Percentiles rank a stretch among this genome's conserved stretches.
Conservation (phyloP, 2,113 vertebrate species). For the Nyctibius bracteatus region DNA sequence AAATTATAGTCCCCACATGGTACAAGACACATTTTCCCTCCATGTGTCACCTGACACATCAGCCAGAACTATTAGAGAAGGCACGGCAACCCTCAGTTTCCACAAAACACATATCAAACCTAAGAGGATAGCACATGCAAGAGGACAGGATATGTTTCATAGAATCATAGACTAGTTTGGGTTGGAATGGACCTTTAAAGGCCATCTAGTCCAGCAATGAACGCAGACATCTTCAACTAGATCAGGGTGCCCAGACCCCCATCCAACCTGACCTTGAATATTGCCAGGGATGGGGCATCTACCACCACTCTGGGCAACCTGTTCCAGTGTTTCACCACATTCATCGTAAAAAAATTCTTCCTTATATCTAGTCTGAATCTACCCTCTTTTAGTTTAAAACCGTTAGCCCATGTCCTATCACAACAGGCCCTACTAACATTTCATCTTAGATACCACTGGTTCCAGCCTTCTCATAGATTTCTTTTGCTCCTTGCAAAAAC, state of each 20-base stretch:
- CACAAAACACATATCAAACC: background rate
- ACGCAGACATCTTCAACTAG: background rate
- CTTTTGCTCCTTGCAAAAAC: background rate
- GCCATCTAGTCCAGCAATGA: background rate
- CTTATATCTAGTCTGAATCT: background rate
- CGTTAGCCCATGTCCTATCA: background rate
- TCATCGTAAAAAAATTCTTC: background rate
- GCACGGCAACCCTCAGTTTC: background rate
- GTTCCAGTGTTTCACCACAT: background rate
- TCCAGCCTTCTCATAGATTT: background rate
- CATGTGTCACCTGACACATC: background rate
- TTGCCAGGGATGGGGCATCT: background rate
- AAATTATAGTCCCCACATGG: background rate
- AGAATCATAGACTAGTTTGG: background rate
- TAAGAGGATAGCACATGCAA: background rate
- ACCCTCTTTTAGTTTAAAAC: background rate
- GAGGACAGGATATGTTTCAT: background rate
- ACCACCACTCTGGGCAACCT: background rate
- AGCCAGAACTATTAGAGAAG: background rate
- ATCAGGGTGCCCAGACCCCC: background rate
- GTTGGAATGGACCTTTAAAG: background rate
- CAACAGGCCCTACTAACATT: background rate
- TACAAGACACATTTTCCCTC: background rate
- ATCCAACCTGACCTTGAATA: background rate
- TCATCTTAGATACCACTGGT: background rate